Evolutionary conservation across 1,140 invertebrate genomes (phyloP).

Genomic region (Muscidifurax raptorellus): DNA sequence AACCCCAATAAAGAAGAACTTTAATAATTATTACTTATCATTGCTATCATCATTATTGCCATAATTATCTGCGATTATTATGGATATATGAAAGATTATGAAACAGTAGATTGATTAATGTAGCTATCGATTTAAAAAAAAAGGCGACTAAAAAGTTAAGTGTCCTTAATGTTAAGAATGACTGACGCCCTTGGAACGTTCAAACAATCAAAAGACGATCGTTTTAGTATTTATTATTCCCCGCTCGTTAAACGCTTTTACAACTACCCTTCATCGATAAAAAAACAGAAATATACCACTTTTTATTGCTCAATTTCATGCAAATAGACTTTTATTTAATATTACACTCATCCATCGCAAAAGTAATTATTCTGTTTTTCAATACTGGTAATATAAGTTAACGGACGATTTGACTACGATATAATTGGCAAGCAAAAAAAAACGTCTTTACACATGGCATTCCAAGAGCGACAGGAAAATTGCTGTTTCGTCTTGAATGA

Average conservation of each 20-base stretch:
- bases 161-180: slow-evolving; percentile 70
- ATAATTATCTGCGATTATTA: slow-evolving; percentile 55
- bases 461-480: slow-evolving; percentile 37
- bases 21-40: slow-evolving; percentile 41
- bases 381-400: not conserved
- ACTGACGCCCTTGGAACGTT: slow-evolving; percentile 56
- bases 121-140: slow-evolving; percentile 60
- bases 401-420: not conserved
- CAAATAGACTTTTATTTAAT: too few species aligned
- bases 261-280: not conserved
- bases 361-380: not conserved
- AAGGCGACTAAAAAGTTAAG: slow-evolving; percentile 68
- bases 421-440: not conserved
- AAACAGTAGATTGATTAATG: slow-evolving; percentile 52
- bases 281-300: not conserved
- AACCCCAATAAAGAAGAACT: slow-evolving; percentile 34
- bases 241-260: not conserved
- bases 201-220: slow-evolving; percentile 9
- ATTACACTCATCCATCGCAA: not conserved
- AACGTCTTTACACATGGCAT: slow-evolving; percentile 18
- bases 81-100: slow-evolving; percentile 43
- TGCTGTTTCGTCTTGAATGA: slow-evolving; percentile 24
- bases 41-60: slow-evolving; percentile 53
- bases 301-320: not conserved
- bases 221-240: not conserved